Evolutionary conservation across 2,113 vertebrate species (phyloP).

Genomic region (Camelus bactrianus): DNA sequence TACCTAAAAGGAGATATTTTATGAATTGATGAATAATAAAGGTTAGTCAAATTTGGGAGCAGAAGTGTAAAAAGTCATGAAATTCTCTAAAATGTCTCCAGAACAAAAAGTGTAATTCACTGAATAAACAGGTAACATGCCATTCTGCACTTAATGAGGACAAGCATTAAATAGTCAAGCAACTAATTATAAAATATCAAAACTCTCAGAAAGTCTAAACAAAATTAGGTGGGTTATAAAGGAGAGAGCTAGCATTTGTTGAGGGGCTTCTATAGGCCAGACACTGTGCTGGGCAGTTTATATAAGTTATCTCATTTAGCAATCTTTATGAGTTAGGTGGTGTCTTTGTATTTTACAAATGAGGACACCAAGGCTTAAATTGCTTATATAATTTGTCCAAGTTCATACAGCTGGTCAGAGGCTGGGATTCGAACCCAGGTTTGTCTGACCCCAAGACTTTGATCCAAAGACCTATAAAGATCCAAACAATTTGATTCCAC

Average conservation of each 20-base stretch:
- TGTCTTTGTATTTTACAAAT: neutral
- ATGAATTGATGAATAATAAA: slow-evolving; percentile 39
- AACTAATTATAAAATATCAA: slow-evolving; percentile 22
- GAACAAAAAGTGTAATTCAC: neutral
- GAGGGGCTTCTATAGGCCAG: neutral
- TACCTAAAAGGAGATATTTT: slow-evolving; percentile 15
- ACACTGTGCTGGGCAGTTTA: neutral
- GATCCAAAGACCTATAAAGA: slow-evolving; percentile 1
- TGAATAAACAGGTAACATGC: slow-evolving; percentile 46
- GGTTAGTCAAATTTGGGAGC: slow-evolving; percentile 10
- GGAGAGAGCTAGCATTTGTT: neutral
- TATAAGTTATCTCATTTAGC: neutral
- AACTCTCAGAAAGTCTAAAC: neutral
- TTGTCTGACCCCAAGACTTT: neutral
- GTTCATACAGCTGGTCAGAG: neutral
- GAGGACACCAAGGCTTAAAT: neutral
- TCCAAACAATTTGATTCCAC: neutral
- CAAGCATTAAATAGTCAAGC: neutral
- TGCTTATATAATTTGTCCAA: neutral
- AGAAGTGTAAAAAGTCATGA: neutral
- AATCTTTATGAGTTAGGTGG: neutral
- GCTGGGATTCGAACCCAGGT: neutral
- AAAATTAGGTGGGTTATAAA: neutral
- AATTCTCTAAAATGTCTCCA: slow-evolving; percentile 24
- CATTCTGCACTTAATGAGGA: slow-evolving; percentile 35